Base-by-base conservation (phyloP, 2,888 invertebrate genomes). In the Monoplex corrugatus region DNA sequence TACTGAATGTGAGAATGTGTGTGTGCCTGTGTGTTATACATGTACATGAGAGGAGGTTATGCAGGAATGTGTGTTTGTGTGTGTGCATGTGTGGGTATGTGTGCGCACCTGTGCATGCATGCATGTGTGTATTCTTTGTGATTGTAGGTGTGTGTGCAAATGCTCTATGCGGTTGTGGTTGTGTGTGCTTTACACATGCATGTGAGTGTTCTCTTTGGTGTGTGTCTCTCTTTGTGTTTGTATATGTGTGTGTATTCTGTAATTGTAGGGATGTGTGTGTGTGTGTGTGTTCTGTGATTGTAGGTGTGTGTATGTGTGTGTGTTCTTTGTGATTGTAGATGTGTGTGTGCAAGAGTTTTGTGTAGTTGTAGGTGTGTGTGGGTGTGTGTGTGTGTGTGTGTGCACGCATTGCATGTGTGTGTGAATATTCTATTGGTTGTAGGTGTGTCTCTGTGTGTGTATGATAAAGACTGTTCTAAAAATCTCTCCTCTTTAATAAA, bases 251-350 rank as follows among this genome's bases (percentile, higher is more conserved):
- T 50, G 50, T 50, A n/a, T n/a, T n/a, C n/a, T n/a, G n/a, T n/a
- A n/a, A n/a, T n/a, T n/a, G n/a, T n/a, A n/a, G n/a, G n/a, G n/a
- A n/a, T n/a, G n/a, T n/a, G n/a, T n/a, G 50, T 50, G 50, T 50
- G 50, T 50, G 50, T 50, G 50, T 50, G 50, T 50, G 50, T 19
- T 50, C 10, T 50, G 50, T 50, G 50, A 13, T 8, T 50, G 50
- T 50, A 19, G n/a, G 68, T 68, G 68, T 68, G 68, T 68, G 68
- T 68, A n/a, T 68, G 68, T 68, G 68, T 68, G 68, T 68, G 68
- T 68, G 68, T 68, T 68, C 28, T 68, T 23, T 68, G 68, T 68
- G 68, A n/a, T 23, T 68, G 68, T 68, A n/a, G 23, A n/a, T 68
- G 68, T 68, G 68, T 68, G 68, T 68, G 68, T 68, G 68, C n/a